Evolutionary conservation across 2,797 vertebrate genomes (phyloP).

Genomic region (Chelon auratus): DNA sequence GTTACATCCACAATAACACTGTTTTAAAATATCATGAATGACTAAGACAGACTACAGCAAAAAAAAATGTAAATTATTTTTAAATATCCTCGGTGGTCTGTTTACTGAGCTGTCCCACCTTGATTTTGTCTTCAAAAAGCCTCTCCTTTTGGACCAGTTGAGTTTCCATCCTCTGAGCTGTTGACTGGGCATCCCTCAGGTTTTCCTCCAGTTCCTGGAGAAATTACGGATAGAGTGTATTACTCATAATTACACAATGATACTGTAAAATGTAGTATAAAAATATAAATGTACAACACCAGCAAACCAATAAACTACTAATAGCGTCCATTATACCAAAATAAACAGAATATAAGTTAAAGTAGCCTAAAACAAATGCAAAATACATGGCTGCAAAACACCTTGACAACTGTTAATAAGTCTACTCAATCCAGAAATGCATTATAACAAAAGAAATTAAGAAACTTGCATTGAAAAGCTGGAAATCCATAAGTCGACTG

Average conservation of each 20-base stretch:
- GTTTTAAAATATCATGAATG: conserved; percentile 33
- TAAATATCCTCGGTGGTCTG: not conserved
- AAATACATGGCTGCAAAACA: conserved; percentile 6
- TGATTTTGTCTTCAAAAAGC: conserved; percentile 97
- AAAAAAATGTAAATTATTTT: not conserved
- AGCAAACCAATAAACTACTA: not conserved
- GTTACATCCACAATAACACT: conserved; percentile 20
- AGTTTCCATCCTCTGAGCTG: conserved; percentile 94
- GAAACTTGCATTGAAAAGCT: conserved; percentile 77
- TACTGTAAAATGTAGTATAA: not conserved
- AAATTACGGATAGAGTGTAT: conserved; percentile 7
- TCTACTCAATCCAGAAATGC: conserved; percentile 9
- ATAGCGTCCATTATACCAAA: no score
- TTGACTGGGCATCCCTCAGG: conserved; percentile 94
- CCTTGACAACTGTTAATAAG: not conserved
- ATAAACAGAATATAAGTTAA: not conserved
- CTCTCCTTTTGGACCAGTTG: conserved; percentile 97
- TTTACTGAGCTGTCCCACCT: conserved; percentile 81
- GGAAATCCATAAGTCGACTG: conserved; percentile 61
- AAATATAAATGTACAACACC: not conserved
- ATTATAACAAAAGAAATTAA: conserved; percentile 3
- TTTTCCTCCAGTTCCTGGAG: conserved; percentile 96
- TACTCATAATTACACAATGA: not conserved
- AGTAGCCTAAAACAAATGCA: not conserved
- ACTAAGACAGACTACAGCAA: conserved; percentile 3